phyloP scores from a whole-genome alignment of 2,888 invertebrate species.

The Shargacucullia verbasci region DNA sequence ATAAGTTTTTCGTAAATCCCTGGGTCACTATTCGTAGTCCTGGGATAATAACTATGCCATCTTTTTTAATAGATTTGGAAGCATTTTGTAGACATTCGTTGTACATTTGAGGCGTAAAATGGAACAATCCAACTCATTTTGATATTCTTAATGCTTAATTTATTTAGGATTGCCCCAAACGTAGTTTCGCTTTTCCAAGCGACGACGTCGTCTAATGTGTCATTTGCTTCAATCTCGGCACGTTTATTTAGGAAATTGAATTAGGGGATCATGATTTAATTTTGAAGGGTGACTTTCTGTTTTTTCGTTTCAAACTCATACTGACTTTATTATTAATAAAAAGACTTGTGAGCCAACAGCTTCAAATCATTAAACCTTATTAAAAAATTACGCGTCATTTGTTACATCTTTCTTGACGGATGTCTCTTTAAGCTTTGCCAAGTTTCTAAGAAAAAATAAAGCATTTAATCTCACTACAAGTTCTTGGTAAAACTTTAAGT shows the following conservation, averaged over 20 bases:
- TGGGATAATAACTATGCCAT: not conserved
- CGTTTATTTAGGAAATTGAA: conserved; percentile 40
- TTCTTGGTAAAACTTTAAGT: not conserved
- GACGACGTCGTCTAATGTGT: conserved; percentile 21
- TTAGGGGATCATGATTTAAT: conserved; percentile 32
- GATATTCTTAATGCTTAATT: not conserved
- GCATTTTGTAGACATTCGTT: too few relatives aligned
- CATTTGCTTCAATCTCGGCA: conserved; percentile 37
- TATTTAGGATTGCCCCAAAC: conserved; percentile 5
- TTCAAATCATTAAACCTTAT: too few relatives aligned
- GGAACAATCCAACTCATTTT: not conserved
- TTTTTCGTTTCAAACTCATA: conserved; percentile 18
- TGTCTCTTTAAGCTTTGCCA: too few relatives aligned
- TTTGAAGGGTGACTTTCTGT: conserved; percentile 6
- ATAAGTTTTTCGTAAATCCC: conserved; percentile 1
- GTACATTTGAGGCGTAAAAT: too few relatives aligned
- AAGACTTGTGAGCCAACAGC: too few relatives aligned
- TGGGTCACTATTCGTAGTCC: not conserved
- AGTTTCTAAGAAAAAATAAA: too few relatives aligned
- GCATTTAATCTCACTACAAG: too few relatives aligned
- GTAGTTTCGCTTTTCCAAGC: not conserved
- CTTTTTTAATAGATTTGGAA: too few relatives aligned
- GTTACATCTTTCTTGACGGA: too few relatives aligned
- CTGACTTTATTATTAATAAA: too few relatives aligned
- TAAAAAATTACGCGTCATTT: too few relatives aligned